phyloP scores from a whole-genome alignment of 2,797 vertebrate species.

The Sebastiscus albofasciatus region DNA sequence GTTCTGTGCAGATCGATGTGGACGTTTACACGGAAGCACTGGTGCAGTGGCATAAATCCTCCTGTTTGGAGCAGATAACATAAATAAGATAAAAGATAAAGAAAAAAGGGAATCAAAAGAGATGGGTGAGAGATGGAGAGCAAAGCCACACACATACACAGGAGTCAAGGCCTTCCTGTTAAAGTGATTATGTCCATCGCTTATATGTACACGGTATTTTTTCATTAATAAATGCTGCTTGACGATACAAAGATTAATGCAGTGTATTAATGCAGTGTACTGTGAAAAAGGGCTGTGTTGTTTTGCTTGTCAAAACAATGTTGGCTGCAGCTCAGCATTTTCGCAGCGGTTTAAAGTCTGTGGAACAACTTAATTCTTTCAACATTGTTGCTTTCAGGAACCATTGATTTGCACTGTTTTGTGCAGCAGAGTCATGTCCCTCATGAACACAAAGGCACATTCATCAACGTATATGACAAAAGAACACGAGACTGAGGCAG shows the following conservation, averaged over 20 bases:
- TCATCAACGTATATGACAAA: slow-evolving; percentile 39
- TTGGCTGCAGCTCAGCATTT: slow-evolving; percentile 19
- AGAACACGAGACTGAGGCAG: slow-evolving; percentile 11
- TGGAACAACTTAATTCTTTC: slow-evolving; percentile 20
- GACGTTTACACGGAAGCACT: slow-evolving; percentile 14
- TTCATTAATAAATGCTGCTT: slow-evolving; percentile 13
- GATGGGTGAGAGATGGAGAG: background rate
- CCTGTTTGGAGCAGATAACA: background rate
- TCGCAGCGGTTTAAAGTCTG: slow-evolving; percentile 22
- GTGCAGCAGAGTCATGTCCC: slow-evolving; percentile 33
- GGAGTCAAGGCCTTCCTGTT: background rate
- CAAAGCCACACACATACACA: background rate
- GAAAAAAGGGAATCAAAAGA: background rate
- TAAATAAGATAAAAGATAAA: background rate
- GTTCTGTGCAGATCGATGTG: slow-evolving; percentile 11
- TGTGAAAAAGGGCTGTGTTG: slow-evolving; percentile 2
- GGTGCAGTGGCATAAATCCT: background rate
- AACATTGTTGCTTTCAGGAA: slow-evolving; percentile 25
- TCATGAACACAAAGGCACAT: slow-evolving; percentile 18
- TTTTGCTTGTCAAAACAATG: slow-evolving; percentile 13
- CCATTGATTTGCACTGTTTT: slow-evolving; percentile 47
- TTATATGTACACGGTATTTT: background rate
- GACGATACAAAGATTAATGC: slow-evolving; percentile 29
- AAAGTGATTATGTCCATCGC: slow-evolving; percentile 4
- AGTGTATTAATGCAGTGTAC: slow-evolving; percentile 4